These are phyloP conservation scores for Sturnus vulgaris DNA, from an alignment of 2,113 vertebrate species.

Conservation along the genomic window DNA sequence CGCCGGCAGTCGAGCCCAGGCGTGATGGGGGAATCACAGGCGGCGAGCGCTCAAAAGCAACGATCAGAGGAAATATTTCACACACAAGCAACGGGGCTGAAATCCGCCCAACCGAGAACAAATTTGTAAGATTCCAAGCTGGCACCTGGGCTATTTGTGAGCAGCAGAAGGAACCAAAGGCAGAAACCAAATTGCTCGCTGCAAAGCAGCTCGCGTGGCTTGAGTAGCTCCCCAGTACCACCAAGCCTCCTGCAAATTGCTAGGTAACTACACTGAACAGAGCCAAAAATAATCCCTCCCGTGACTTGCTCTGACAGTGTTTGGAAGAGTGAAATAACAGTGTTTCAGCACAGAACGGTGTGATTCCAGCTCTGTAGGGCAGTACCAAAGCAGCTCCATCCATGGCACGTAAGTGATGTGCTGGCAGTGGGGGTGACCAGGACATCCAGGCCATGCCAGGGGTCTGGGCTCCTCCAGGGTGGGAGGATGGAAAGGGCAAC, in stretches of 20 bases:
- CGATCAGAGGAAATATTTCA: slow-evolving; percentile 31
- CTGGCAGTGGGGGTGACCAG: background rate
- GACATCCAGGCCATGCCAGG: background rate
- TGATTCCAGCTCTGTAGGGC: background rate
- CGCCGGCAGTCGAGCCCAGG: background rate
- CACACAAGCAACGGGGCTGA: background rate
- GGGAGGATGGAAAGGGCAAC: background rate
- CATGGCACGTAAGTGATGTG: rapidly evolving
- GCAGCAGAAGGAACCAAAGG: slow-evolving; percentile 13
- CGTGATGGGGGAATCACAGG: background rate
- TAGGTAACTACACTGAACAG: slow-evolving; percentile 16
- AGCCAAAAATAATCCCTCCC: slow-evolving; percentile 33
- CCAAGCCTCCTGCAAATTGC: slow-evolving; percentile 28
- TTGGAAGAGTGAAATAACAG: background rate
- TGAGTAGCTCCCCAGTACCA: background rate
- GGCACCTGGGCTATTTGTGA: slow-evolving; percentile 7
- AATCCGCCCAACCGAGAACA: slow-evolving; percentile 13
- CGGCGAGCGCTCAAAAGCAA: background rate
- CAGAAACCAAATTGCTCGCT: background rate
- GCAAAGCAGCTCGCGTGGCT: background rate
- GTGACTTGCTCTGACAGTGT: background rate
- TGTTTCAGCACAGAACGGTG: background rate
- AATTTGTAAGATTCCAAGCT: slow-evolving; percentile 11
- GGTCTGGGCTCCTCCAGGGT: background rate
- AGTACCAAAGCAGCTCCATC: background rate